phyloP scores from a whole-genome alignment of 2,888 invertebrate species.

The Agrochola litura region DNA sequence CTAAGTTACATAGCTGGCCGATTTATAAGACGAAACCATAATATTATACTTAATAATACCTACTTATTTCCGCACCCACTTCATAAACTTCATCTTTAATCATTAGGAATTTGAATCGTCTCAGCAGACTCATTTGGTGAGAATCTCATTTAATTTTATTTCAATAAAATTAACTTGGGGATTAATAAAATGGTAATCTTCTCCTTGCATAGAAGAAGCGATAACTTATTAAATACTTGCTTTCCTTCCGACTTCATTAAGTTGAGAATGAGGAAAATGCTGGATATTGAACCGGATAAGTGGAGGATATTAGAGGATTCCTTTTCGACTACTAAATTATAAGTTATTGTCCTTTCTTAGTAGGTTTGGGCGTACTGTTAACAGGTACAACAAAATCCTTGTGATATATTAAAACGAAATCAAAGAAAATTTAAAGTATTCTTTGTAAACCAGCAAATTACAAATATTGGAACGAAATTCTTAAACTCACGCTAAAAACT shows the following conservation, averaged over 20 bases:
- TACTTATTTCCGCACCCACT: conserved; percentile 16
- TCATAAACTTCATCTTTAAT: conserved; percentile 53
- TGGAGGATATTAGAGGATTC: neutral
- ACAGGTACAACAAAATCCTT: no score
- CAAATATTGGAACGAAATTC: no score
- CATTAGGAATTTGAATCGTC: conserved; percentile 52
- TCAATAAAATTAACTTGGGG: conserved; percentile 78
- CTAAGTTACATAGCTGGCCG: no score
- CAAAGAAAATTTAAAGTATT: no score
- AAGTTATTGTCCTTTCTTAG: neutral
- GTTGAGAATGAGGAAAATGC: conserved; percentile 22
- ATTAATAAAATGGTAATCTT: conserved; percentile 86
- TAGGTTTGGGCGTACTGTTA: neutral
- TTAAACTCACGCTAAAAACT: no score
- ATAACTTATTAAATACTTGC: conserved; percentile 65
- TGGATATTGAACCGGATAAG: conserved; percentile 25
- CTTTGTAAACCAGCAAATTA: no score
- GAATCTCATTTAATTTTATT: conserved; percentile 76
- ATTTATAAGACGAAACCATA: neutral
- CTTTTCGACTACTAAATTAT: neutral
- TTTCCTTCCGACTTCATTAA: conserved; percentile 40
- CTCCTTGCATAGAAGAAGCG: conserved; percentile 55
- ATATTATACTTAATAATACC: neutral
- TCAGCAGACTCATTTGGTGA: conserved; percentile 49
- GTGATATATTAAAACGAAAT: no score